Evolutionary conservation across 1,140 invertebrate genomes (phyloP), one percentile per base, ranked within the genome.

Genomic region (Cephus cinctus): DNA sequence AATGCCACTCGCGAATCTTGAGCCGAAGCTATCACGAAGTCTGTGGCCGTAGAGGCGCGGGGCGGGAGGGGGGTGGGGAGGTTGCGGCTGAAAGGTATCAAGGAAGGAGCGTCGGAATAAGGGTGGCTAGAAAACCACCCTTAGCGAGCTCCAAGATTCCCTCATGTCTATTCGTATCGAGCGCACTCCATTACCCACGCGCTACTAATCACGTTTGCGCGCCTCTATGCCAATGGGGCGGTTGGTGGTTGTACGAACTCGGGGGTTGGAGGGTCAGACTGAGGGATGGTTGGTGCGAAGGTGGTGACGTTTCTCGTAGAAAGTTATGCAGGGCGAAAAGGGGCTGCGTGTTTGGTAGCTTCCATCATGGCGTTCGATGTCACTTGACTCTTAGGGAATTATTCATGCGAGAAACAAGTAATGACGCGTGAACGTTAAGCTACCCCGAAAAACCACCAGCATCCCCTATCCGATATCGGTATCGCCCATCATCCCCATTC

Each of bases 151-250:
- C 34, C 34, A 6, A 36, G 34, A 4, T n/a, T 18, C 34, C 34
- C 34, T 14, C 5, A 36, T 18, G 34, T 36, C 34, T 36, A 18
- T 36, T 36, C 34, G 34, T 36, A 36, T 36, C 34, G 19, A 18
- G 14, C 34, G 34, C 34, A 36, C 34, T 36, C 34, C 34, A 36
- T 36, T 36, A 36, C 4, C 34, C 34, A 15, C 34, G 14, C 34
- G 14, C 34, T 36, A 36, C 34, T 36, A 36, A 36, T 36, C 34
- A 36, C 34, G 3, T 36, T 36, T 36, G 34, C 8, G 34, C 19
- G 9, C 34, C 15, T 36, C 14, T 18, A 36, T 36, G 34, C n/a
- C n/a, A n/a, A n/a, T n/a, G n/a, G n/a, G n/a, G n/a, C n/a, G n/a
- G n/a, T n/a, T n/a, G n/a, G n/a, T n/a, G n/a, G n/a, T n/a, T n/a